Evolutionary conservation across 2,113 vertebrate genomes (phyloP), one percentile per base, ranked within the genome.

Genomic region (Sapajus apella): DNA sequence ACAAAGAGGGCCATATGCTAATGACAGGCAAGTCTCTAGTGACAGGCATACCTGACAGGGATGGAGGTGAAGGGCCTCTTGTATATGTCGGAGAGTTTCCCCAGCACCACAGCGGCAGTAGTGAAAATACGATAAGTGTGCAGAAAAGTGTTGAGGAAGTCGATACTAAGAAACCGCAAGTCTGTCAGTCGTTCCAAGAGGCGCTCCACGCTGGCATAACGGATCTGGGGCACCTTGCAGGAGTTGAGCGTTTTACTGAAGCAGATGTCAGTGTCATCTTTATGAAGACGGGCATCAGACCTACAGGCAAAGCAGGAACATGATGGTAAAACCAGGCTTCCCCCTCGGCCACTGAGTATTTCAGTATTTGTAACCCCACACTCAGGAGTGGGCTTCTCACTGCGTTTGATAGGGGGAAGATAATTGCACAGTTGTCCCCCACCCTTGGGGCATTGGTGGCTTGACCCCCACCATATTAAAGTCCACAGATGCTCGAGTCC

Each of bases 191-290:
- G 99, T 98, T 99, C 99, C 98, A 99, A 96, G 79, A 99, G 99
- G 37, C 99, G 99, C 97, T 99, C 99, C 35, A 99, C 99, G 0
- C 99, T 99, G 93, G 99, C 99, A 0, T 99, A 99, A 95, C 99
- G 99, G 98, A 99, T 99, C 95, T 99, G 99, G 79, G 99, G 99
- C 96, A 99, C 99, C 98, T 99, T 99, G 99, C 99, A 99, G 98
- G 99, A 99, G 98, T 99, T 99, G 98, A 99, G 98, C 23, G 99
- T 99, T 98, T 99, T 99, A 99, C 99, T 99, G 99, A 99, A 99
- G 99, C 99, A 99, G 98, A 99, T 99, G 98, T 99, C 99, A 92
- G 99, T 98, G 98, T 99, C 99, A 96, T 99, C 99, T 98, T 99
- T 99, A 98, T 99, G 99, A 98, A 99, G 99, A 97, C 99, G 99